A percentile compares a stretch with the other conserved stretches of the same genome.
Conservation (phyloP, 2,888 invertebrate genomes). For the Eueremaeus valkanovi region DNA sequence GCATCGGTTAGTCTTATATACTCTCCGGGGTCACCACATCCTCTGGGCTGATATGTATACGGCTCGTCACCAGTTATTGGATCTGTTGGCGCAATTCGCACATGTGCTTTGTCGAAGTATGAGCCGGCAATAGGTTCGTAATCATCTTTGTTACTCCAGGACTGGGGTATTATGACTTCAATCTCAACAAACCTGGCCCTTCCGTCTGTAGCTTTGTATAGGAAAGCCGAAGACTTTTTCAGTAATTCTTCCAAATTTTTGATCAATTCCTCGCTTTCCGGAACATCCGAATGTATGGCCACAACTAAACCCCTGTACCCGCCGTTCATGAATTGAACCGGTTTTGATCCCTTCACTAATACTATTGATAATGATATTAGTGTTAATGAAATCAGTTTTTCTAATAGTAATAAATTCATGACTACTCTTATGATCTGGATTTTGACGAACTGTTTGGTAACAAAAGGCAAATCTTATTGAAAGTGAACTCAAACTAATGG, state of each 20-base stretch:
- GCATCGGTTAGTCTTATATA: constrained; percentile 57
- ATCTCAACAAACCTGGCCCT: constrained; percentile 59
- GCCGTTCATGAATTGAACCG: constrained; percentile 40
- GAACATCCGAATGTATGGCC: constrained; percentile 44
- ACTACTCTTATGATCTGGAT: no score
- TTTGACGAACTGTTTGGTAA: no score
- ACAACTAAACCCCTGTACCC: constrained; percentile 46
- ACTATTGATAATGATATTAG: neutral
- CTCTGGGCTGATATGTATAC: constrained; percentile 63
- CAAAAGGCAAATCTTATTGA: neutral
- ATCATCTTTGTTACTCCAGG: constrained; percentile 57
- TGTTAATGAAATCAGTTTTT: no score
- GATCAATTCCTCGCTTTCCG: constrained; percentile 42
- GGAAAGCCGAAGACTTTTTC: constrained; percentile 58
- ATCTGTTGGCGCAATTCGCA: constrained; percentile 56
- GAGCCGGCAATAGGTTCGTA: constrained; percentile 42
- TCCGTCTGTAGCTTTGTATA: constrained; percentile 60
- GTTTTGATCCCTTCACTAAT: neutral
- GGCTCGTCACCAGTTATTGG: constrained; percentile 57
- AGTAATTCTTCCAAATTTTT: constrained; percentile 56
- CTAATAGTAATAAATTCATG: no score
- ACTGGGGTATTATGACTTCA: constrained; percentile 60
- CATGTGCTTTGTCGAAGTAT: constrained; percentile 54
- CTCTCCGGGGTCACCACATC: constrained; percentile 61
- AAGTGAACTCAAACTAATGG: neutral